phyloP scores from a whole-genome alignment of 2,797 vertebrate species.

The Molossus alvarezi region DNA sequence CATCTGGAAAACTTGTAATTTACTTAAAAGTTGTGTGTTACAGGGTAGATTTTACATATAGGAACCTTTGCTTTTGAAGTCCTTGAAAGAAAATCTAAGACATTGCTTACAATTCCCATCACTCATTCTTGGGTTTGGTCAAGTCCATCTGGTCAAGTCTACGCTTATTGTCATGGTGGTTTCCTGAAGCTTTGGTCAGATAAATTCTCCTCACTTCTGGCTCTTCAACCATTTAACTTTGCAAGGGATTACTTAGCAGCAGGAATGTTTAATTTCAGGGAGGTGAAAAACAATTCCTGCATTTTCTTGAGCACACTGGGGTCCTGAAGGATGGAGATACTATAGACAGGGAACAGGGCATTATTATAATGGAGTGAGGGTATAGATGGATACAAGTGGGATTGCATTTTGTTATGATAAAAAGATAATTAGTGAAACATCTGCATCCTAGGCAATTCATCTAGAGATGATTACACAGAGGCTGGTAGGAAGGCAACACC shows the following conservation, averaged over 20 bases:
- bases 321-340: conserved; percentile 15
- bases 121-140: neutral
- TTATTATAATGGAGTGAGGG: conserved; percentile 75
- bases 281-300: conserved; percentile 42
- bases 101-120: neutral
- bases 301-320: conserved; percentile 41
- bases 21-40: neutral
- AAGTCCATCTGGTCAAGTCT: neutral
- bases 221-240: conserved; percentile 15
- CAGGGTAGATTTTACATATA: neutral
- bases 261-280: conserved; percentile 61
- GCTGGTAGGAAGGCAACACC: conserved; percentile 66
- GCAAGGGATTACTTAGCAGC: conserved; percentile 26
- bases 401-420: conserved; percentile 63
- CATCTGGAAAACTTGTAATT: neutral
- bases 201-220: conserved; percentile 40
- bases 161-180: neutral
- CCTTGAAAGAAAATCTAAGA: conserved; percentile 16
- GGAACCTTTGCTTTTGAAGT: neutral
- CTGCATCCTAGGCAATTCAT: conserved; percentile 80
- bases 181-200: conserved; percentile 12
- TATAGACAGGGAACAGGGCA: conserved; percentile 53
- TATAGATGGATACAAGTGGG: conserved; percentile 58
- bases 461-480: conserved; percentile 81
- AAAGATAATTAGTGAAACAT: conserved; percentile 82